A percentile compares a stretch with the other conserved stretches of the same genome.
Evolutionary conservation across 2,888 invertebrate genomes (phyloP).

Genomic region (Scaeva pyrastri): DNA sequence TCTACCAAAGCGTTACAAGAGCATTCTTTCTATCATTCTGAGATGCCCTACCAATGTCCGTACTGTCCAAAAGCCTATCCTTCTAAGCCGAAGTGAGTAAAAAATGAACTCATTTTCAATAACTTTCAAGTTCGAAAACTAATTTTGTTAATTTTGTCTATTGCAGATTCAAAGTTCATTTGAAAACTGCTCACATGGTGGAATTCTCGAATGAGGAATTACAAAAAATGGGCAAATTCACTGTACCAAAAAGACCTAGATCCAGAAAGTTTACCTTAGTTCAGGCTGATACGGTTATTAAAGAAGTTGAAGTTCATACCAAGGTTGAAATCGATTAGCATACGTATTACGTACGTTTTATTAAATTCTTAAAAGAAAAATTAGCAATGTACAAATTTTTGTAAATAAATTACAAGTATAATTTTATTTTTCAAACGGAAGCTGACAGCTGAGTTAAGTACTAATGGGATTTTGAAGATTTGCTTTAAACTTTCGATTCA

Average conservation of each 20-base stretch:
- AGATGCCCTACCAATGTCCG: slow-evolving; percentile 78
- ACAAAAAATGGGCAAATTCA: slow-evolving; percentile 71
- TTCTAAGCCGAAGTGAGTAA: slow-evolving; percentile 78
- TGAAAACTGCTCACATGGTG: slow-evolving; percentile 76
- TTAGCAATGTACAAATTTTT: neutral
- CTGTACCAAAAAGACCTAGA: slow-evolving; percentile 65
- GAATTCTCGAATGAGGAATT: slow-evolving; percentile 76
- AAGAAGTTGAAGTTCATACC: slow-evolving; percentile 76
- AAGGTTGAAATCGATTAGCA: slow-evolving; percentile 63
- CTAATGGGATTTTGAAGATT: neutral
- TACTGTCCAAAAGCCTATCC: slow-evolving; percentile 77
- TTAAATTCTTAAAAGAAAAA: slow-evolving; percentile 1
- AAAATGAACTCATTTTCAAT: neutral
- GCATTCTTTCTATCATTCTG: slow-evolving; percentile 77
- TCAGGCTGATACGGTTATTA: slow-evolving; percentile 77
- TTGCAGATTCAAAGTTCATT: slow-evolving; percentile 77
- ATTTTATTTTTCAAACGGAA: neutral
- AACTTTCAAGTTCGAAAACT: slow-evolving; percentile 1
- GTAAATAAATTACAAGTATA: slow-evolving; percentile 5
- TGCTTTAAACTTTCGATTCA: no score
- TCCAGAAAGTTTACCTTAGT: slow-evolving; percentile 77
- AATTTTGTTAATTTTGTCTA: slow-evolving; percentile 54
- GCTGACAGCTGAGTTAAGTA: neutral
- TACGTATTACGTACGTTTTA: neutral
- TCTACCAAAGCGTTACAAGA: slow-evolving; percentile 78